Base-by-base conservation (phyloP, 1,140 invertebrate species). In the Eueides isabella region DNA sequence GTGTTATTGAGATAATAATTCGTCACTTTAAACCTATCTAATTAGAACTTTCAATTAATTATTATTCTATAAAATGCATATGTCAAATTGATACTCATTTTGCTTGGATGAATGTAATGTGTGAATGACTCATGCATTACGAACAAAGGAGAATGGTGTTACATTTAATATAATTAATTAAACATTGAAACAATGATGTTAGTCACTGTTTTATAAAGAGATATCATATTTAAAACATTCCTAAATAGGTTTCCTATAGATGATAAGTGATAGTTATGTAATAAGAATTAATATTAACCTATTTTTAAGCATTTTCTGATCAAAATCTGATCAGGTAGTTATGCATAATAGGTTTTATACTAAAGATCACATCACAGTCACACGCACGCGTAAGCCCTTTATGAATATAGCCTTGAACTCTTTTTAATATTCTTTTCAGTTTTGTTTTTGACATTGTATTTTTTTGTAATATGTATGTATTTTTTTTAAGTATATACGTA, bases 81-180 rank as follows among this genome's bases (percentile, higher is more conserved):
- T 55, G 23, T 23, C 11, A 48, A 55, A 55, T 3, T 26, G 4
- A 26, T 2, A 11, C 12, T 55, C 12, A 69, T 5, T 5, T 61
- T 35, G 48, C 19, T 28, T 55, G 16, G 41, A 69, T 48, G 12
- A 68, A 23, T 23, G 23, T 55, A 55, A 61, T 69, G 31, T 31
- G 33, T 30, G 31, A 30, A 69, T 69, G 44, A 69, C 48, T 69
- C 64, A 35, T 48, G 30, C 23, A 55, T 9, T 16, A 74, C 71
- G 71, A 77, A 80, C 76, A 78, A 83, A 76, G 75, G 65, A 69
- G 75, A 26, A 61, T 69, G 74, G 67, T 82, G 79, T 76, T 80
- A 82, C 78, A 81, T 79, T 79, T 80, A 79, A 79, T 83, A 78
- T 81, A 80, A 80, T 81, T 80, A 81, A 79, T 81, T 80, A 81